phyloP scores from a whole-genome alignment of 2,113 vertebrate genomes.

The Pterocles orientalis region DNA sequence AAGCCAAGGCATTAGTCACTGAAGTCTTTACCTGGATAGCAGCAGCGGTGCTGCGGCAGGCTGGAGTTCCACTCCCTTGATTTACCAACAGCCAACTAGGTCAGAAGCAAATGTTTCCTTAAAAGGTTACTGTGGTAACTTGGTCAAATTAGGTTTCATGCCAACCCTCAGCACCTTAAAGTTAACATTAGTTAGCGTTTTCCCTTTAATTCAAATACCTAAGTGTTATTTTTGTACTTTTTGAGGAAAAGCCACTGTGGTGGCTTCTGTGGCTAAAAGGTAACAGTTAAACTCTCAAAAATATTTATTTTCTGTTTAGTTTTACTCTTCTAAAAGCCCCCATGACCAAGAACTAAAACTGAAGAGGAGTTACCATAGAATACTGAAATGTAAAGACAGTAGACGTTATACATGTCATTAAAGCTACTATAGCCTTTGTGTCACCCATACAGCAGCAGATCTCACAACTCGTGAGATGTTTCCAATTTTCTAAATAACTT shows the following conservation, averaged over 20 bases:
- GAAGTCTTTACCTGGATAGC: background rate
- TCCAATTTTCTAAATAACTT: background rate
- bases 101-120: background rate
- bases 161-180: background rate
- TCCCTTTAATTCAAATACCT: background rate
- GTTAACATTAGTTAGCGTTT: background rate
- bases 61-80: background rate
- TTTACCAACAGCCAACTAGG: background rate
- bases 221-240: background rate
- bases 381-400: background rate
- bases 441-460: background rate
- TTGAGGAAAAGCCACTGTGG: background rate
- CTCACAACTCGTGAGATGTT: background rate
- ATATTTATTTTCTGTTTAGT: background rate
- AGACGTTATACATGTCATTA: background rate
- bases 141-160: background rate
- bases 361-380: background rate
- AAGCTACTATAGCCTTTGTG: background rate
- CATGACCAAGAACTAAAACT: background rate
- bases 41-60: background rate
- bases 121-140: background rate
- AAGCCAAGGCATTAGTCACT: background rate
- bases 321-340: background rate
- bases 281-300: background rate
- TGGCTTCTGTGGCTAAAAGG: background rate